These are phyloP conservation scores for Tylochromis polylepis DNA, from an alignment of 2,113 vertebrate genomes.

Conservation along the genomic window DNA sequence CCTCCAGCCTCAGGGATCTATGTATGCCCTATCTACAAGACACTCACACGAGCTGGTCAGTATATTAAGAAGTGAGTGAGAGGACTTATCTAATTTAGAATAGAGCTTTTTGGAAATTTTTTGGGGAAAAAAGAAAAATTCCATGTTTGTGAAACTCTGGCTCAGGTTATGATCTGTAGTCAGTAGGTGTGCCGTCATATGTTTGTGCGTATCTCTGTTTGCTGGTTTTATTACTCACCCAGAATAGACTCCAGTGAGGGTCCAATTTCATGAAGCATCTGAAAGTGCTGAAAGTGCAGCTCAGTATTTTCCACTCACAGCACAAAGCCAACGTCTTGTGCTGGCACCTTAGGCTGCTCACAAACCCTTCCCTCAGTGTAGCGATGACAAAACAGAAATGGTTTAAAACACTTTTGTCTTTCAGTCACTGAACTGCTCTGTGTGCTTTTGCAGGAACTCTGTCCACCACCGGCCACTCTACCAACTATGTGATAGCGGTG, in stretches of 20 bases:
- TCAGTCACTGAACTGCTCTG: neutral
- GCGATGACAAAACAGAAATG: neutral
- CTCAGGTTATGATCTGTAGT: neutral
- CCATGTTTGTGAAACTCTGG: neutral
- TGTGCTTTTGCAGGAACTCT: constrained; percentile 74
- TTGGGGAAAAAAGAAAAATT: neutral
- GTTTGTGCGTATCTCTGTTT: constrained; percentile 30
- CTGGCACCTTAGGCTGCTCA: neutral
- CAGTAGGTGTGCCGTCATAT: neutral
- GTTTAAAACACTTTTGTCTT: neutral
- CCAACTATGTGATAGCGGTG: constrained; percentile 85
- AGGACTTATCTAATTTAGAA: neutral
- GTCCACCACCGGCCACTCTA: constrained; percentile 87
- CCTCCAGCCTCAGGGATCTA: constrained; percentile 70
- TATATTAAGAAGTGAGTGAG: neutral
- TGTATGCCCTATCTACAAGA: constrained; percentile 91
- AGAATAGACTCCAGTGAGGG: constrained; percentile 63
- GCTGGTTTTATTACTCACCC: constrained; percentile 54
- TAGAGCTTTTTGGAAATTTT: neutral
- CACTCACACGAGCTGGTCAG: constrained; percentile 85
- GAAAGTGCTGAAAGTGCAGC: constrained; percentile 60
- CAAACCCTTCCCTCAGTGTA: neutral
- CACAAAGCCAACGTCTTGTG: neutral
- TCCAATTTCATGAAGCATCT: constrained; percentile 54
- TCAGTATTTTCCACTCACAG: constrained; percentile 53